Evolutionary conservation across 1,140 invertebrate genomes (phyloP), one percentile per base, ranked within the genome.

Genomic region (Acarapis woodi): DNA sequence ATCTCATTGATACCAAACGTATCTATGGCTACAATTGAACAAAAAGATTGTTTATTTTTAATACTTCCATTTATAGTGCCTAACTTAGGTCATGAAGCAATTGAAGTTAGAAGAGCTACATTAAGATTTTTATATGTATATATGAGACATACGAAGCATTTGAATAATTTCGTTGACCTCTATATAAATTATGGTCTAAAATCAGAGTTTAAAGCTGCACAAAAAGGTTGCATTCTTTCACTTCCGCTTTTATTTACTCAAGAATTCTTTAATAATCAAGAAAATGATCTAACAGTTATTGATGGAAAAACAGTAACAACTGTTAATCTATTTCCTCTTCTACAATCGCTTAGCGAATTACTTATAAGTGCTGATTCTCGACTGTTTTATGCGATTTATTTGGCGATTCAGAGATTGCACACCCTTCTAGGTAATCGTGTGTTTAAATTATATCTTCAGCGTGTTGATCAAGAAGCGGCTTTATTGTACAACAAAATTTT

Each of bases 371-470:
- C 44, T 8, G 42, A 49, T 33, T 34, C 42, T n/a, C 30, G 39
- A 15, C 21, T 48, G 12, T 48, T 49, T 35, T 48, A 46, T 42
- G 40, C 47, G 6, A 42, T 45, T 26, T 49, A 44, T 35, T 24
- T 48, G 25, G 44, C 47, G 3, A 35, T 49, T 35, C 42, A 48
- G 40, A 41, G 44, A 39, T 35, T 49, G 2, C 38, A 46, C 24
- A 30, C 41, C 8, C 26, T 46, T 12, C 25, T 49, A n/a, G 48
- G 48, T 4, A 30, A 34, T 20, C 18, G 30, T 14, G 21, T 15
- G 6, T 44, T 44, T 29, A 37, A 33, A 3, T 8, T 30, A 3
- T 44, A 44, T 37, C 29, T 44, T n/a, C 6, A 34, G 16, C 25
- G 15, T 15, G 9, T 32, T 24, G 6, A n/a, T 3, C 30, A 19